Evolutionary conservation across 1,140 invertebrate genomes (phyloP).

Genomic region (Acromyrmex heyeri): DNA sequence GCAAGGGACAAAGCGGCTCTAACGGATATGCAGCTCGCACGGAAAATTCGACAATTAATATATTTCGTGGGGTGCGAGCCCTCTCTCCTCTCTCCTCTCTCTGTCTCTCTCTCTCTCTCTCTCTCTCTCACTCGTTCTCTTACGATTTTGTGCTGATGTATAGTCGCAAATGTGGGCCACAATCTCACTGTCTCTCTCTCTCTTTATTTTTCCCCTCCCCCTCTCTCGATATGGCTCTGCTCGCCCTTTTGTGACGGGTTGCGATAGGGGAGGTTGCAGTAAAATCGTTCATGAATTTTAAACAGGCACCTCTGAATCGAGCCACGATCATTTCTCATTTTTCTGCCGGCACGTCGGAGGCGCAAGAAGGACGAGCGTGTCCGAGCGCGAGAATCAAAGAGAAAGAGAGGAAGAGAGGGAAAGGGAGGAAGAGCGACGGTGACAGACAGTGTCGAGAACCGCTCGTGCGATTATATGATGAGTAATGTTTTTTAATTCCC

Average conservation of each 20-base stretch:
- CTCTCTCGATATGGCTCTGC: conserved; percentile 77
- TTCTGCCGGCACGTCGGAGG: conserved; percentile 77
- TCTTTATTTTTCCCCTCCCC: conserved; percentile 3
- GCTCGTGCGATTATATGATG: conserved; percentile 85
- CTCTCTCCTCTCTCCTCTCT: background rate
- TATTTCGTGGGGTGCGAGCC: conserved; percentile 74
- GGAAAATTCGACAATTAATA: conserved; percentile 84
- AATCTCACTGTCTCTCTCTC: conserved; percentile 47
- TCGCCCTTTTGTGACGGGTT: conserved; percentile 77
- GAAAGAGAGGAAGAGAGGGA: conserved; percentile 1
- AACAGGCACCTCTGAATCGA: conserved; percentile 84
- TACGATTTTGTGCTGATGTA: conserved; percentile 38
- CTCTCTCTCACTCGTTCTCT: conserved; percentile 19
- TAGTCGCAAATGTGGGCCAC: conserved; percentile 74
- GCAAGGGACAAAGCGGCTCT: conserved; percentile 76
- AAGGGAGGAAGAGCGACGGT: conserved; percentile 42
- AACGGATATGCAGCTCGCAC: conserved; percentile 78
- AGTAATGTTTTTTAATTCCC: conserved; percentile 87
- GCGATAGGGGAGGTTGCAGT: conserved; percentile 72
- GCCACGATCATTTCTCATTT: conserved; percentile 86
- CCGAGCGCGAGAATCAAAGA: conserved; percentile 65
- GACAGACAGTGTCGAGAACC: conserved; percentile 71
- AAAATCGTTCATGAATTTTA: conserved; percentile 87
- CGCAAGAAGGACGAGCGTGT: conserved; percentile 69
- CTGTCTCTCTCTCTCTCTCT: conserved; percentile 28